Evolutionary conservation across 2,797 vertebrate species (phyloP), one percentile per base, ranked within the genome.

Genomic region (Naso thynnoides): DNA sequence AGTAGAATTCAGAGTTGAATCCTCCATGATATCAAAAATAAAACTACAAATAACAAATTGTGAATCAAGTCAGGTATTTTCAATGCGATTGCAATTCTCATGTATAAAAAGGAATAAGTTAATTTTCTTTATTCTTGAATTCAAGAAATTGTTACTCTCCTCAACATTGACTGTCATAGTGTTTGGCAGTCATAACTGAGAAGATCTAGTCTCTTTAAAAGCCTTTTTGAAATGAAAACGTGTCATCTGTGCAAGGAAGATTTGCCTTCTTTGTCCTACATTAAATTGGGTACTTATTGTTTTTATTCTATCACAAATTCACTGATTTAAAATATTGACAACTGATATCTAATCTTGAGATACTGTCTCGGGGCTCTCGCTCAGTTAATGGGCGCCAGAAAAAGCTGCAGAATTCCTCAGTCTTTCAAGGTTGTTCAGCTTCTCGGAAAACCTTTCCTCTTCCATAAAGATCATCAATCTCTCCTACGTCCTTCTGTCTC

Each of bases 401-500:
- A 71, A 66, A 65, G 36, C 16, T 31, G 9, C 53, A 36, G 3
- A 21, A 71, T 52, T 42, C 21, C 23, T 45, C 41, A 3, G 31
- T 72, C 42, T 71, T 49, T 78, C 68, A 77, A 81, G 59, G 67
- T 76, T 68, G 45, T 64, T 80, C 60, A 31, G 33, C 31, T 62
- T 70, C 67, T 74, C 21, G 63, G 62, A 73, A 71, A 71, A 52
- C 23, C 44, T 45, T 60, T 50, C 47, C 31, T 36, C 48, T 61
- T 61, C 26, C 57, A 18, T 49, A 59, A 61, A 77, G 52, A 64
- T 70, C 56, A 44, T 71, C 60, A 68, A 71, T 70, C 69, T 83
- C 59, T 36, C 55, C 27, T 45, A 23, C 64, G 75, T 64, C 67
- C 77, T 75, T 74, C 59, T 56, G 57, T 73, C 76, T 73, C 73